These are phyloP conservation scores for Nothobranchius furzeri DNA, from an alignment of 2,113 vertebrate species.

Conservation along the genomic window DNA sequence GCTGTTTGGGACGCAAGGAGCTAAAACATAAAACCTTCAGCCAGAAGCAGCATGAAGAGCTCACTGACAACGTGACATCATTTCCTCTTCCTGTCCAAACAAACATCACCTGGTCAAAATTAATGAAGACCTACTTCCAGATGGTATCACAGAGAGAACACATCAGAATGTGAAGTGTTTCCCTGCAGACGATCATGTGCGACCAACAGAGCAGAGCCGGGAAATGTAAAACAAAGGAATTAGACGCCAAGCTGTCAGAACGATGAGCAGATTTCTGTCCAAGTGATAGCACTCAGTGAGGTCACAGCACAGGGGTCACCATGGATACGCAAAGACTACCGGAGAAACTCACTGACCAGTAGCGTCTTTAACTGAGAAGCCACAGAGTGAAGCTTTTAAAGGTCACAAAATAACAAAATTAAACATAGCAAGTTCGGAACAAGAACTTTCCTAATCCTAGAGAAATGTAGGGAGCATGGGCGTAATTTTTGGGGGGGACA, in stretches of 20 bases:
- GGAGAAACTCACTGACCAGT: constrained; percentile 54
- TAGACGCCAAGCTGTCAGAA: constrained; percentile 47
- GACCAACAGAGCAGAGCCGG: constrained; percentile 76
- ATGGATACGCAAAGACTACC: constrained; percentile 51
- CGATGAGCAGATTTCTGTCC: constrained; percentile 48
- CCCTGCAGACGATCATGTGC: constrained; percentile 69
- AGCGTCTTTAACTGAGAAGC: constrained; percentile 68
- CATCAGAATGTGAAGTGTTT: constrained; percentile 40
- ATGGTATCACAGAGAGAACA: constrained; percentile 69
- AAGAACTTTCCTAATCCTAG: too few relatives aligned
- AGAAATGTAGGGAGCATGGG: too few relatives aligned
- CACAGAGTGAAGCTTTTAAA: not conserved
- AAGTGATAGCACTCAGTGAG: constrained; percentile 46
- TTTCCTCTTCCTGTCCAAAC: constrained; percentile 55
- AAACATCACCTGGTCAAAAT: constrained; percentile 48
- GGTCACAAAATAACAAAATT: not conserved
- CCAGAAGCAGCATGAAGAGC: not conserved
- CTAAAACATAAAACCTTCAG: constrained; percentile 1
- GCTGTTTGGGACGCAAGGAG: not conserved
- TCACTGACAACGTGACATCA: constrained; percentile 7
- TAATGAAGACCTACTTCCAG: constrained; percentile 33
- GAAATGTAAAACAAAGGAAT: constrained; percentile 70
- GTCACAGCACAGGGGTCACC: constrained; percentile 58
- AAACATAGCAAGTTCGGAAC: not conserved
- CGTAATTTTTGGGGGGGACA: too few relatives aligned